Percentiles rank a stretch among this genome's conserved stretches.
Conservation (phyloP, 2,113 vertebrate genomes). For the Corvus cornix region DNA sequence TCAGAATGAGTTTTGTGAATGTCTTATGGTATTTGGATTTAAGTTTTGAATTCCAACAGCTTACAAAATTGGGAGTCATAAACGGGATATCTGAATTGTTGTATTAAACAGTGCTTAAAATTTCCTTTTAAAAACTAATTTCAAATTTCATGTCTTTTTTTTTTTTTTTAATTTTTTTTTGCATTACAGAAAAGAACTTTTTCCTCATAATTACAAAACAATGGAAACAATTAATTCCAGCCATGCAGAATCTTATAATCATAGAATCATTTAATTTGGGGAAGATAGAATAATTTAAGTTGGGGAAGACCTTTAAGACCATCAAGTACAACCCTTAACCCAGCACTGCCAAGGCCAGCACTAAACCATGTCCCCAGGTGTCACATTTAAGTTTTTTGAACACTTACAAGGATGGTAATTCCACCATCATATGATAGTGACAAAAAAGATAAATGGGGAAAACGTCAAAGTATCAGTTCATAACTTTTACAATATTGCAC, state of each 20-base stretch:
- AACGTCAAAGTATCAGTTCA: background rate
- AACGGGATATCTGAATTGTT: accelerated
- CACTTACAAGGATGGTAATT: background rate
- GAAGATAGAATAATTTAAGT: background rate
- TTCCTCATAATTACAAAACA: background rate
- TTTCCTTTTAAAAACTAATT: background rate
- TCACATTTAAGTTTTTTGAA: background rate
- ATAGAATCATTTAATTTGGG: background rate
- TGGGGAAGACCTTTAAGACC: background rate
- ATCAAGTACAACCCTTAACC: background rate
- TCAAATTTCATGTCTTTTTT: background rate
- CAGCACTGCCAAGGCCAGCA: background rate
- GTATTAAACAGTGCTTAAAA: background rate
- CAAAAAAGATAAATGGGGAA: background rate
- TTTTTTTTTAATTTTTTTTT: background rate
- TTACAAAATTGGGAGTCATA: background rate
- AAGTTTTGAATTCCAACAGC: background rate
- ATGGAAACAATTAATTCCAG: background rate
- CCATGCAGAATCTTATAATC: background rate
- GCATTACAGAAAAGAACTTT: background rate
- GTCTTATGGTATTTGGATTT: background rate
- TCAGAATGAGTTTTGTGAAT: background rate
- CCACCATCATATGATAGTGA: background rate
- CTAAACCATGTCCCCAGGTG: background rate
- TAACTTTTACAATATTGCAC: background rate